Evolutionary conservation across 2,113 vertebrate genomes (phyloP).

Genomic region (Alligator mississippiensis): DNA sequence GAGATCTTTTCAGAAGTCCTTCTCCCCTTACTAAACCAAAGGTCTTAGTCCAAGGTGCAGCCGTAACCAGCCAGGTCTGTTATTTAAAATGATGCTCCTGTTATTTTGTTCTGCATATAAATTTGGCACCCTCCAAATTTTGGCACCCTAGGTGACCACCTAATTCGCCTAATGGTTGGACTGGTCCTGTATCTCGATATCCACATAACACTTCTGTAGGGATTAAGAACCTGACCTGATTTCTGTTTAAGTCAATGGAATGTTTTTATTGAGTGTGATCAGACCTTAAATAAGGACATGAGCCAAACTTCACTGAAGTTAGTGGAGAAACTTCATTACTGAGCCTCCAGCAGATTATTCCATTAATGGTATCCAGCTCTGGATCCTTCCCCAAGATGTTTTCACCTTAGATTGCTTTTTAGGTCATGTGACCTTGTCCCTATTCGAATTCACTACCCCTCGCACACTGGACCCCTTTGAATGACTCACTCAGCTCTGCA

Average conservation of each 20-base stretch:
- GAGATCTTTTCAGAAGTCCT: too few relatives aligned
- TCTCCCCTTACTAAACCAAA: too few relatives aligned
- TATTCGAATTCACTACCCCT: neutral
- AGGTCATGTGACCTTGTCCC: neutral
- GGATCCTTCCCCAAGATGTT: neutral
- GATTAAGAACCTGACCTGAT: neutral
- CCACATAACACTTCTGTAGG: accelerated
- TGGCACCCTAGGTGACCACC: too few relatives aligned
- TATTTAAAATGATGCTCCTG: too few relatives aligned
- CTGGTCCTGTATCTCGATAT: neutral
- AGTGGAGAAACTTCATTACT: neutral
- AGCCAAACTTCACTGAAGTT: neutral
- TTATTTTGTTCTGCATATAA: too few relatives aligned
- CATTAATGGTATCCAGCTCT: neutral
- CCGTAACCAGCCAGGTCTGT: too few relatives aligned
- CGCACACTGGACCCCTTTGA: neutral
- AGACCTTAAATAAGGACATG: neutral
- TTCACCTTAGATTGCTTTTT: neutral
- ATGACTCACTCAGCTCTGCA: slow-evolving; percentile 25
- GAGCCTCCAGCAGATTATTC: neutral
- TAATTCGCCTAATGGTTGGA: too few relatives aligned
- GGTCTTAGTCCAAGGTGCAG: too few relatives aligned
- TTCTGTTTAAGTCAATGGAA: neutral
- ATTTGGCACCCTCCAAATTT: too few relatives aligned
- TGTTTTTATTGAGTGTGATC: neutral